Conservation (phyloP, 2,113 vertebrate species). For the Fregetta grallaria region DNA sequence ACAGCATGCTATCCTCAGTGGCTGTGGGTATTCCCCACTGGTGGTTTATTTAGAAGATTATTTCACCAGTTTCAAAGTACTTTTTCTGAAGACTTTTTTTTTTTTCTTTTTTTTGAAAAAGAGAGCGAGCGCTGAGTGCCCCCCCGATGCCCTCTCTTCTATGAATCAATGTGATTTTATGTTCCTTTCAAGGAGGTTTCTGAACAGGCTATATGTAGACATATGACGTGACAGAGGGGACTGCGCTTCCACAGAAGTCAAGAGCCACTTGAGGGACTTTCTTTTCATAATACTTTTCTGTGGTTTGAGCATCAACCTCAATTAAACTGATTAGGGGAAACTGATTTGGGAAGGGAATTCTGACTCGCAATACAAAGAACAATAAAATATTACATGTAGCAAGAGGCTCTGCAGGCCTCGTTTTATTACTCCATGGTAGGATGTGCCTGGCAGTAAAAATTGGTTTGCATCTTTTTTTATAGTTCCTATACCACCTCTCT, state of each 20-base stretch:
- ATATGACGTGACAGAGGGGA: not conserved
- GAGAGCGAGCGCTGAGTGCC: not conserved
- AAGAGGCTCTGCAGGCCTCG: not conserved
- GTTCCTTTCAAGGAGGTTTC: not conserved
- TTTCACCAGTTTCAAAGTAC: constrained; percentile 54
- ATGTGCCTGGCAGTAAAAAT: not conserved
- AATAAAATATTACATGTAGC: not conserved
- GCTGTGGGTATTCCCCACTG: constrained; percentile 51
- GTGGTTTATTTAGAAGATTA: constrained; percentile 62
- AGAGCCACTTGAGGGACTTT: not conserved
- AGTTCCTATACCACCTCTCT: not conserved
- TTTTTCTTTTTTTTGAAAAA: not conserved
- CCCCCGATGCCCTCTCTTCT: not conserved
- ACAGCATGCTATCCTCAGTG: constrained; percentile 15
- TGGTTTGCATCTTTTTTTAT: not conserved
- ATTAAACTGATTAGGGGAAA: not conserved
- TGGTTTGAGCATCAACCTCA: not conserved
- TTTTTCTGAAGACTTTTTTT: not conserved
- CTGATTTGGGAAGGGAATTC: not conserved
- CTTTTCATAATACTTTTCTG: not conserved
- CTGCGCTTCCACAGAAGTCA: not conserved
- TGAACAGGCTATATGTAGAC: not conserved
- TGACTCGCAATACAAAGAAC: not conserved
- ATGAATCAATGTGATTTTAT: not conserved
- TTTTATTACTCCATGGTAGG: not conserved